Percentiles rank a stretch among this genome's conserved stretches.
These are phyloP conservation scores for Aporophyla lueneburgensis DNA, from an alignment of 2,888 invertebrate genomes.

Conservation along the genomic window DNA sequence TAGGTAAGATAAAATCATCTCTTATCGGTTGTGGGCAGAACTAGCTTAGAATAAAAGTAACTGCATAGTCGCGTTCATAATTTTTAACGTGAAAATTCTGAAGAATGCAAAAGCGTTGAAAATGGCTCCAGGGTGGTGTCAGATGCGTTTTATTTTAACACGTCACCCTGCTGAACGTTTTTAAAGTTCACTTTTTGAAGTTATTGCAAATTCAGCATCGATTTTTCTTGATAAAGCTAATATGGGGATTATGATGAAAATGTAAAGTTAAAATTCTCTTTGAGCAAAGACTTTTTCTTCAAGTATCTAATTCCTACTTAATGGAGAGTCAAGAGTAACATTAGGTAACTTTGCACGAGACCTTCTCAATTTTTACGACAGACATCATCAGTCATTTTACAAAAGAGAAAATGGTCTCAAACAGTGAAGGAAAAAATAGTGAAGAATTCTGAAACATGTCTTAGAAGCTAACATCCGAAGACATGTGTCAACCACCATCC, in stretches of 20 bases:
- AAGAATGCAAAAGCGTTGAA: slow-evolving; percentile 26
- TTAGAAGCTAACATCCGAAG: not conserved
- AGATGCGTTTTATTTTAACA: slow-evolving; percentile 48
- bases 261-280: not conserved
- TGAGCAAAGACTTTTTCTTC: not conserved
- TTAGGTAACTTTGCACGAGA: too few species aligned
- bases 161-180: slow-evolving; percentile 7
- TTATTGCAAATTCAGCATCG: not conserved
- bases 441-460: not conserved
- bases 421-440: not conserved
- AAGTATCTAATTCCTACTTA: not conserved
- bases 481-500: not conserved
- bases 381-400: not conserved
- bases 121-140: slow-evolving; percentile 24
- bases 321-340: not conserved
- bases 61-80: slow-evolving; percentile 9
- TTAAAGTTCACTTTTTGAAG: not conserved
- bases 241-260: not conserved
- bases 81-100: not conserved
- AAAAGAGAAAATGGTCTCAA: not conserved
- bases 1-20: too few species aligned
- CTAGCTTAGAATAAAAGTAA: slow-evolving; percentile 1
- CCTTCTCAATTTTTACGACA: not conserved
- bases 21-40: too few species aligned
- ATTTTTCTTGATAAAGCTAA: not conserved